Percentiles rank a stretch among this genome's conserved stretches.
These are phyloP conservation scores for Mesoclemmys tuberculata DNA, from an alignment of 2,113 vertebrate species.

Conservation along the genomic window DNA sequence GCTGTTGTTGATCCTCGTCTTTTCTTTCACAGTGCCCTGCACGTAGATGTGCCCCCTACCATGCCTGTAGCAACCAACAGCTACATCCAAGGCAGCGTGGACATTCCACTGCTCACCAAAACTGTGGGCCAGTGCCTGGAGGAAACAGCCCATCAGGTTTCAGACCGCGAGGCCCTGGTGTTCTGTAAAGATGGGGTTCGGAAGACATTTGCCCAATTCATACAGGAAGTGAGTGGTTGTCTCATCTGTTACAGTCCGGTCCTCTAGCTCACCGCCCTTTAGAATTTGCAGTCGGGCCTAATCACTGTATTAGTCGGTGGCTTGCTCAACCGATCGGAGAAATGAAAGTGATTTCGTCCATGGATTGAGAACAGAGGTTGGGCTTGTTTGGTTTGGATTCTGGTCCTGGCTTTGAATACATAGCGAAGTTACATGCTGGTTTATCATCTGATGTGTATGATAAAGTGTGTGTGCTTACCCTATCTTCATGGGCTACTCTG, in stretches of 20 bases:
- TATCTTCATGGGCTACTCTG: neutral
- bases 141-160: conserved; percentile 69
- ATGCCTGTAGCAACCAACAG: conserved; percentile 80
- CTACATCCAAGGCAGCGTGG: conserved; percentile 82
- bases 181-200: conserved; percentile 81
- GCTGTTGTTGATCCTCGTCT: neutral
- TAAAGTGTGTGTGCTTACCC: accelerated
- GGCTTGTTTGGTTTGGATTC: accelerated
- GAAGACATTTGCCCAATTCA: conserved; percentile 88
- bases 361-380: neutral
- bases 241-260: accelerated
- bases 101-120: conserved; percentile 59
- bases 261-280: accelerated
- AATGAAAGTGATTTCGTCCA: accelerated
- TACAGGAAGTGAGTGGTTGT: conserved; percentile 83
- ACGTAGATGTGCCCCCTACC: conserved; percentile 59
- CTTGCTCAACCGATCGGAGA: neutral
- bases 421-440: accelerated
- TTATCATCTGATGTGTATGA: accelerated
- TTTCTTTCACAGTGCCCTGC: conserved; percentile 73
- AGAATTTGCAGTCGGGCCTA: neutral
- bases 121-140: conserved; percentile 84
- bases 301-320: neutral
- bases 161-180: conserved; percentile 83
- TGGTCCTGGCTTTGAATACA: neutral